These are phyloP conservation scores for Hermaeophaga mercurialis DNA, from an alignment of 2,888 invertebrate species.

Conservation along the genomic window DNA sequence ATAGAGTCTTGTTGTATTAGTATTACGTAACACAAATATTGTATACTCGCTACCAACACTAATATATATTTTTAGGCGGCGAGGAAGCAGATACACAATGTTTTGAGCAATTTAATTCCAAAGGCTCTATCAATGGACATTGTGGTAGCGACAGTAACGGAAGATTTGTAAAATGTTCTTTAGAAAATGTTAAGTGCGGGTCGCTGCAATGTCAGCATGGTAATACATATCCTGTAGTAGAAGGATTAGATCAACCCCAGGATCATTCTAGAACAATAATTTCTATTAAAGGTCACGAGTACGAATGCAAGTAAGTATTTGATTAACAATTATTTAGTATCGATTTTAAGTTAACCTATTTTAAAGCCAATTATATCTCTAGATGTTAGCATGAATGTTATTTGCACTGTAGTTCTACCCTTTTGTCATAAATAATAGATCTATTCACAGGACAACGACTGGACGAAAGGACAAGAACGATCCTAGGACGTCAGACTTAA, in stretches of 20 bases:
- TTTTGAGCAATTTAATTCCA: conserved; percentile 93
- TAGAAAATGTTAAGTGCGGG: conserved; percentile 85
- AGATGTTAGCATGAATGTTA: background rate
- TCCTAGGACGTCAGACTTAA: conserved; percentile 57
- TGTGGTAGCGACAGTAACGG: conserved; percentile 80
- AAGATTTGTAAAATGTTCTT: conserved; percentile 84
- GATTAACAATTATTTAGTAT: background rate
- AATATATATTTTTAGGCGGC: conserved; percentile 60
- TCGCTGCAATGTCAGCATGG: conserved; percentile 94
- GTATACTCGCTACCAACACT: too few relatives aligned
- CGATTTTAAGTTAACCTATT: too few relatives aligned
- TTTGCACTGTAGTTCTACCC: conserved; percentile 23
- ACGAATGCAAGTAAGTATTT: conserved; percentile 92
- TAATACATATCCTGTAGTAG: conserved; percentile 77
- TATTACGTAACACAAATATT: too few relatives aligned
- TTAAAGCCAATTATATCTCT: background rate
- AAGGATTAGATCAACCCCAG: conserved; percentile 75
- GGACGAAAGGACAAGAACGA: conserved; percentile 66
- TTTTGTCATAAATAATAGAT: conserved; percentile 40
- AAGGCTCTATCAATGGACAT: conserved; percentile 94
- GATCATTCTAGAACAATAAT: conserved; percentile 88
- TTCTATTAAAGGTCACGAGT: conserved; percentile 85
- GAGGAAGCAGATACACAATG: conserved; percentile 84
- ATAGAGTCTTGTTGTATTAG: too few relatives aligned
- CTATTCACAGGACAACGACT: conserved; percentile 69